Base-by-base conservation (phyloP, 2,797 vertebrate genomes). In the Neostethus bicornis region DNA sequence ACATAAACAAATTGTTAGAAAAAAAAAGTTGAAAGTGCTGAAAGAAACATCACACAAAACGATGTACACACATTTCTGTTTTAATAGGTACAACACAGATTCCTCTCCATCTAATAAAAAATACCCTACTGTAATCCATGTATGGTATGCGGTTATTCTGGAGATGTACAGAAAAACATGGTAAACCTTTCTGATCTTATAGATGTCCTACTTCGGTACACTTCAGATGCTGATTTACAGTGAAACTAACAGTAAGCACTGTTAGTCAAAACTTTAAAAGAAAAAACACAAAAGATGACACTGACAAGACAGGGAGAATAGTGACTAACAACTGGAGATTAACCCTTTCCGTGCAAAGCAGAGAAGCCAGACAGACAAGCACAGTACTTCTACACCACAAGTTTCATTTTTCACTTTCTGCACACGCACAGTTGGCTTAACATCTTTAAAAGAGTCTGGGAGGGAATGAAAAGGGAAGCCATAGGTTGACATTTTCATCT, bases 401-500 rank as follows among this genome's bases (percentile, higher is more conserved):
- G 83, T 85, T 86, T 86, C 81, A 76, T 73, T 64, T 87, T 82
- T 83, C 83, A 80, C 70, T 86, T 86, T 85, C 79, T 61, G 52
- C 42, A 44, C 53, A 62, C 39, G 48, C 25, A 53, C 28, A 6
- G 45, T 31, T 38, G 17, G 45, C 32, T 60, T 45, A 56, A 52
- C 20, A 38, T 73, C 53, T 57, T 11, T 46, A n/a, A n/a, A n/a
- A n/a, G n/a, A 37, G 63, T 23, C 13, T 3, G 12, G 0, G 28
- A 19, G 24, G 23, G 16, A 5, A 14, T 7, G 14, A 20, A 41
- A 5, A 45, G 20, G 44, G n/a, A n/a, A n/a, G n/a, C n/a, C n/a
- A n/a, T 70, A 31, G 60, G 24, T 28, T 58, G 35, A 44, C 10
- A 41, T 69, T 52, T 44, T 51, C 25, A 16, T 13, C 34, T 44